phyloP scores from a whole-genome alignment of 35 echinoderm and acorn worm species.

The Ophiothrix spiculata region DNA sequence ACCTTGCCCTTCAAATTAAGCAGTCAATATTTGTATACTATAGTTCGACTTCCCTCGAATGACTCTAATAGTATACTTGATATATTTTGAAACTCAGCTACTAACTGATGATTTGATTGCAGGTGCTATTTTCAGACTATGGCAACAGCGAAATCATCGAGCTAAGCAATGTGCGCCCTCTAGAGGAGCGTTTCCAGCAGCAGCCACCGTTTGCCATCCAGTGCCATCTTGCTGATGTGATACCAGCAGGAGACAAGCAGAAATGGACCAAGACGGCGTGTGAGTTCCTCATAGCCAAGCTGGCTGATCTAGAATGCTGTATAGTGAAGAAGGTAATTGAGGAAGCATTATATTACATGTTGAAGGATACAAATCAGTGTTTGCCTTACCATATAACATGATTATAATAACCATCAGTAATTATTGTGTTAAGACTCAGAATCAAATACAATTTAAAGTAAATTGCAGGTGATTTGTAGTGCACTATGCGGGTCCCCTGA shows the following conservation, averaged over 20 bases:
- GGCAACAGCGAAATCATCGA: conserved; percentile 63
- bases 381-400: too few relatives aligned
- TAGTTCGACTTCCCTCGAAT: too few relatives aligned
- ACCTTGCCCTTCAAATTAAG: too few relatives aligned
- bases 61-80: not conserved
- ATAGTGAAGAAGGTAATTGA: conserved; percentile 65
- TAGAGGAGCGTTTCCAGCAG: conserved; percentile 51
- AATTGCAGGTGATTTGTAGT: too few relatives aligned
- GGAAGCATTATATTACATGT: too few relatives aligned
- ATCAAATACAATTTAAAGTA: too few relatives aligned
- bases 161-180: conserved; percentile 47
- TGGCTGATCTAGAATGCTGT: conserved; percentile 67
- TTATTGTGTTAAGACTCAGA: too few relatives aligned
- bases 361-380: too few relatives aligned
- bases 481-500: too few relatives aligned
- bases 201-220: conserved; percentile 71
- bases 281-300: conserved; percentile 65
- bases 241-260: conserved; percentile 58
- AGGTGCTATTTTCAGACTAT: conserved; percentile 81
- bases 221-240: conserved; percentile 66
- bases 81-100: not conserved
- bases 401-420: too few relatives aligned
- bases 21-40: too few relatives aligned
- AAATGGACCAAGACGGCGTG: conserved; percentile 74
- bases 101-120: not conserved